phyloP scores from a whole-genome alignment of 2,797 vertebrate species.

The Sus cebifrons region DNA sequence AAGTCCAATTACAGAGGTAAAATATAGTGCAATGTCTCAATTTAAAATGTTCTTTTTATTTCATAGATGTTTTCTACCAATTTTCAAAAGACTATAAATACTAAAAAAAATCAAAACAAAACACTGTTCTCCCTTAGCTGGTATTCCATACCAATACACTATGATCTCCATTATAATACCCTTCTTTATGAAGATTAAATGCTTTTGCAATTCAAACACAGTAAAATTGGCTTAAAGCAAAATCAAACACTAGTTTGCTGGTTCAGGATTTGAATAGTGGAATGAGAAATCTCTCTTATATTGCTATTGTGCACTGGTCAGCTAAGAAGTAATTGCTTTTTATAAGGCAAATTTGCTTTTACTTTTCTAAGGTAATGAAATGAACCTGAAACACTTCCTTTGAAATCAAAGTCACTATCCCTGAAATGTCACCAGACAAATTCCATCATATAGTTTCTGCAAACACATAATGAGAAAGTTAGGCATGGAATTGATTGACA shows the following conservation, averaged over 20 bases:
- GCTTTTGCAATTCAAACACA: conserved; percentile 94
- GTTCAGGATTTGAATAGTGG: conserved; percentile 93
- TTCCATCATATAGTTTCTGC: conserved; percentile 95
- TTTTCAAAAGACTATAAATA: conserved; percentile 72
- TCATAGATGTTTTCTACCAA: conserved; percentile 68
- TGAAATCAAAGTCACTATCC: conserved; percentile 93
- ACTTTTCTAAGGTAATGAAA: conserved; percentile 98
- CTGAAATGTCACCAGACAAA: conserved; percentile 95
- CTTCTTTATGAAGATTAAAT: conserved; percentile 94
- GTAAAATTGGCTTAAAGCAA: conserved; percentile 93
- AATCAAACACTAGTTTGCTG: conserved; percentile 92
- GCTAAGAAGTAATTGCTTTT: conserved; percentile 98
- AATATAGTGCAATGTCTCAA: not conserved
- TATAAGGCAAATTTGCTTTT: conserved; percentile 99
- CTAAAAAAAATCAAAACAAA: conserved; percentile 57
- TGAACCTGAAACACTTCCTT: conserved; percentile 97
- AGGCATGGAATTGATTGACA: conserved; percentile 95
- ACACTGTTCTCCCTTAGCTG: conserved; percentile 81
- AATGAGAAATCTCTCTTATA: conserved; percentile 93
- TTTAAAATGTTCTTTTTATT: conserved; percentile 30
- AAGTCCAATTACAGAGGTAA: not conserved
- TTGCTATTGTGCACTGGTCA: conserved; percentile 96
- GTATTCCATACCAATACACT: conserved; percentile 89
- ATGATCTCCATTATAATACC: conserved; percentile 93
- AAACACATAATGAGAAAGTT: conserved; percentile 93